These are phyloP conservation scores for Drosophila melanosoma DNA, from an alignment of 2,888 invertebrate species.

Conservation along the genomic window DNA sequence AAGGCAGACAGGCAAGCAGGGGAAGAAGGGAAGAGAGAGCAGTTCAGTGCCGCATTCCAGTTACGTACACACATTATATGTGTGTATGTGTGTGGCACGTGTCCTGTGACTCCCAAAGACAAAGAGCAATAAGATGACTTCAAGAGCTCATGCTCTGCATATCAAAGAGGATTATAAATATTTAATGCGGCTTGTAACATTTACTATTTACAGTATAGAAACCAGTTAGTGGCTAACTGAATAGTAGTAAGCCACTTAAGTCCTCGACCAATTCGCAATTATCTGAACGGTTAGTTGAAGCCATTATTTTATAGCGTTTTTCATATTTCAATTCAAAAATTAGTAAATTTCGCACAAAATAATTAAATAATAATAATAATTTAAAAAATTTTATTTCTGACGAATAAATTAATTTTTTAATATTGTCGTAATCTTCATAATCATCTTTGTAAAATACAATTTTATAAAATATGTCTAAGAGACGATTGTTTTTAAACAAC, in stretches of 20 bases:
- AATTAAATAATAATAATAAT: background rate
- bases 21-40: background rate
- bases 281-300: background rate
- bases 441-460: no score
- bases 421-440: no score
- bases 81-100: conserved; percentile 47
- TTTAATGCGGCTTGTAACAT: background rate
- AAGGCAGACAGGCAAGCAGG: background rate
- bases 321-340: background rate
- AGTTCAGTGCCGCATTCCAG: conserved; percentile 15
- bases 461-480: background rate
- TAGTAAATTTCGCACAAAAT: no score
- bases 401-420: background rate
- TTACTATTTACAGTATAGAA: background rate
- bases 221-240: background rate
- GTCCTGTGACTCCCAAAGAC: conserved; percentile 31
- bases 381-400: background rate
- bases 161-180: background rate
- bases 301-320: background rate
- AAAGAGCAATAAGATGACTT: conserved; percentile 35
- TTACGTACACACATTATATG: background rate
- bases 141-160: conserved; percentile 30
- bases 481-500: background rate
- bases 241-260: background rate
- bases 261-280: background rate